Evolutionary conservation across 2,797 vertebrate genomes (phyloP), one percentile per base, ranked within the genome.

Genomic region (Nyctibius grandis): DNA sequence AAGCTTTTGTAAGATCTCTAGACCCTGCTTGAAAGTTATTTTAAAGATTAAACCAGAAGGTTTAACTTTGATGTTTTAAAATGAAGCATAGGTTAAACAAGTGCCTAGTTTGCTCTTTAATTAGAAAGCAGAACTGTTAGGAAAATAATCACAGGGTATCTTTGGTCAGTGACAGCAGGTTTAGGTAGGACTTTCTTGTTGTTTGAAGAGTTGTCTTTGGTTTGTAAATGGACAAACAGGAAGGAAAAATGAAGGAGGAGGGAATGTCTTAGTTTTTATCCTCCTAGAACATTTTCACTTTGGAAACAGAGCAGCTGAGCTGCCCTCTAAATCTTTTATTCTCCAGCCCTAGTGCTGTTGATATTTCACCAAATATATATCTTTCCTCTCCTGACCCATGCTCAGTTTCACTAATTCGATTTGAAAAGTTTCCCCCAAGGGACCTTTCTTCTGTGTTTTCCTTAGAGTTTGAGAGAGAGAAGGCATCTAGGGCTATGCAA

Each of bases 91-190:
- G 77, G 75, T 93, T 95, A 89, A 96, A 80, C 54, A n/a, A 48
- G 29, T n/a, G 53, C 57, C 61, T 85, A 59, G 51, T 92, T 96
- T 95, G 61, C 47, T 93, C 73, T 97, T 96, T 97, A 97, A 97
- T 98, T 95, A 95, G 94, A 92, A 96, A 96, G 82, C 64, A 60
- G 79, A 74, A 81, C 91, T 93, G 54, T 84, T 91, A 94, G 65
- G 78, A 94, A 90, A 87, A 75, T 94, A 97, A 96, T 97, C 94
- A 96, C 96, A 97, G 85, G 88, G 89, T 88, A 44, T 85, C 75
- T 92, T 96, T 97, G 97, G 94, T 95, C 88, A 85, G 42, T 64
- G 47, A 36, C 42, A 89, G 92, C 91, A 86, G 91, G 82, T 96
- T 97, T 89, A 85, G 80, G 95, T 96, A 96, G 89, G 88, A 79